Conservation (phyloP, 2,797 vertebrate genomes). For the Xenops minutus region DNA sequence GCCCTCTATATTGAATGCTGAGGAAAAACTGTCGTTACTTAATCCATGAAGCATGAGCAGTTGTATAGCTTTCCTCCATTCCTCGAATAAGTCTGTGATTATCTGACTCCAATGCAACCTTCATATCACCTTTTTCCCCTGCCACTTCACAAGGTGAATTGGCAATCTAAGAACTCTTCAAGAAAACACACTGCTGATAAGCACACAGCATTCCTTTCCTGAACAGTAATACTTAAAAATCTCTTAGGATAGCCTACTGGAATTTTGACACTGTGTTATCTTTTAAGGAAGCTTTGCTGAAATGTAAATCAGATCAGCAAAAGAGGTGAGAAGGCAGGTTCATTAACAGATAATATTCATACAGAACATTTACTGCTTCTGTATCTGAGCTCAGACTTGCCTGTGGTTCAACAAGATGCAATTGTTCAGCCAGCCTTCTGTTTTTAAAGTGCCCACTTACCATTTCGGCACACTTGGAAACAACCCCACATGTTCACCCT, state of each 20-base stretch:
- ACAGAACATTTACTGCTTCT: not conserved
- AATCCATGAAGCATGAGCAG: conserved; percentile 16
- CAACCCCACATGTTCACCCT: not conserved
- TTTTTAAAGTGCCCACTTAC: not conserved
- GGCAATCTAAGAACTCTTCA: not conserved
- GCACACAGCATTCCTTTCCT: not conserved
- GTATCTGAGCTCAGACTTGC: not conserved
- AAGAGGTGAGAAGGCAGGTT: not conserved
- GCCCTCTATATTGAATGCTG: not conserved
- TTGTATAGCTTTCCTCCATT: not conserved
- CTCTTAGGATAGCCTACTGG: not conserved
- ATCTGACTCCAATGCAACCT: conserved; percentile 4
- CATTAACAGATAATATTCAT: not conserved
- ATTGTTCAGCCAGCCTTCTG: not conserved
- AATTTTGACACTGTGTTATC: not conserved
- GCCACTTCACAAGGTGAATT: conserved; percentile 8
- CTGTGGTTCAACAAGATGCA: not conserved
- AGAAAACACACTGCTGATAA: not conserved
- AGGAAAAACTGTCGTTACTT: conserved; percentile 1
- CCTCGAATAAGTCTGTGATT: not conserved
- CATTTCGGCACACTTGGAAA: accelerated
- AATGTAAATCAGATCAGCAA: not conserved
- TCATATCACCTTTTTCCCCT: not conserved
- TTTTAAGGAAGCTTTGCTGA: not conserved
- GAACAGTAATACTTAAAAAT: not conserved